Evolutionary conservation across 2,113 vertebrate species (phyloP), one percentile per base, ranked within the genome.

Genomic region (Oncorhynchus kisutch): DNA sequence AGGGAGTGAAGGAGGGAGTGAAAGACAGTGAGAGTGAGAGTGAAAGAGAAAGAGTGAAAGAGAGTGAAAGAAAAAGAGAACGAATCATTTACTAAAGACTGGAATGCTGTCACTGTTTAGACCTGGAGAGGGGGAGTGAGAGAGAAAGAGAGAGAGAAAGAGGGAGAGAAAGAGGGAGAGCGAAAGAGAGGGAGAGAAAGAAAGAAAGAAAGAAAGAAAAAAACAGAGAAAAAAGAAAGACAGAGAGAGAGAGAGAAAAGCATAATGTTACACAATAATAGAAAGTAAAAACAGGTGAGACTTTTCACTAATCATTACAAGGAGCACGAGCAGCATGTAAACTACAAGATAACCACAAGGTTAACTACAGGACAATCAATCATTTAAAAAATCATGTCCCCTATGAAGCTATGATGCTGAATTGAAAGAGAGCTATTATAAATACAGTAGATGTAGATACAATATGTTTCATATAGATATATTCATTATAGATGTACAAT

Each of bases 221-320:
- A 14, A 2, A 34, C 1, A 7, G 0, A 0, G 5, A 34, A 5
- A 34, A 1, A 34, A 1, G 5, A 4, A 31, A 4, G 12, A 12
- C 0, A 22, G 3, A n/a, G 1, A 65, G 62, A 45, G 0, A 54
- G 9, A 65, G 2, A 14, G 0, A 27, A 27, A 27, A 62, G 59
- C 11, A 51, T 51, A 70, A 4, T 78, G 73, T 39, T 24, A 66
- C 48, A 16, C 49, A 27, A 4, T 70, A 14, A 78, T 70, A 14
- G 2, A 45, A 45, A 12, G 39, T 11, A 45, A 45, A 45, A 62
- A 64, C 12, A 54, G 39, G 39, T 12, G 39, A 45, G 39, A 11
- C 34, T 7, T 5, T 34, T 34, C 34, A 34, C 34, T 34, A 34
- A 34, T 34, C 49, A 51, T 13, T 51, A 51, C 9, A 51, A 14